Percentiles rank a stretch among this genome's conserved stretches.
Conservation (phyloP, 2,797 vertebrate genomes). For the Sebastolobus altivelis region DNA sequence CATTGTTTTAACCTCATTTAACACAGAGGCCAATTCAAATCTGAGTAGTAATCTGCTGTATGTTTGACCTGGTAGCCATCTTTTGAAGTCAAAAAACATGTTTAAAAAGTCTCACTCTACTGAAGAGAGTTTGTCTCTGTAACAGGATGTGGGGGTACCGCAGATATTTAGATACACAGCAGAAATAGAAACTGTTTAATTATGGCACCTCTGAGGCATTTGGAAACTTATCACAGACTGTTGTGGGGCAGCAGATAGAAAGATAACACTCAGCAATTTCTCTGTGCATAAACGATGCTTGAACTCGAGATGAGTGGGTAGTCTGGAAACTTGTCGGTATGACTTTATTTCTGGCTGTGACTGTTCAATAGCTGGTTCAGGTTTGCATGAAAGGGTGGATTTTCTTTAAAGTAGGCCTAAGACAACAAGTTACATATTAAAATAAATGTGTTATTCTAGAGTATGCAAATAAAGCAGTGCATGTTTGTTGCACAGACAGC, state of each 20-base stretch:
- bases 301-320: not conserved
- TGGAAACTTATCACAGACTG: conserved; percentile 5
- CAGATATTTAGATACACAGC: conserved; percentile 19
- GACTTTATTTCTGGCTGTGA: not conserved
- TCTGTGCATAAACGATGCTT: conserved; percentile 25
- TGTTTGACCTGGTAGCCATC: not conserved
- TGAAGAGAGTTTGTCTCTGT: not conserved
- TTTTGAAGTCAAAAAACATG: not conserved
- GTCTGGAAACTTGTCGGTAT: not conserved
- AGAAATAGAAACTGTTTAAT: conserved; percentile 25
- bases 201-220: not conserved
- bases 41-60: not conserved
- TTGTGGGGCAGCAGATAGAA: conserved; percentile 4
- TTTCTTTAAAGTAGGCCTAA: not conserved
- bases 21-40: conserved; percentile 2
- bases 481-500: conserved; percentile 8
- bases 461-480: conserved; percentile 11
- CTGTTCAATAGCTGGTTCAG: conserved; percentile 14
- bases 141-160: conserved; percentile 42
- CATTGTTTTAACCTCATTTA: conserved; percentile 21
- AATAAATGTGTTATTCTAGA: conserved; percentile 15
- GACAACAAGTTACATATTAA: not conserved
- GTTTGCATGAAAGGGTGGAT: not conserved
- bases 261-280: conserved; percentile 1
- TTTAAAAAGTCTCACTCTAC: not conserved